phyloP scores from a whole-genome alignment of 2,888 invertebrate genomes.

The Mechanitis messenoides region DNA sequence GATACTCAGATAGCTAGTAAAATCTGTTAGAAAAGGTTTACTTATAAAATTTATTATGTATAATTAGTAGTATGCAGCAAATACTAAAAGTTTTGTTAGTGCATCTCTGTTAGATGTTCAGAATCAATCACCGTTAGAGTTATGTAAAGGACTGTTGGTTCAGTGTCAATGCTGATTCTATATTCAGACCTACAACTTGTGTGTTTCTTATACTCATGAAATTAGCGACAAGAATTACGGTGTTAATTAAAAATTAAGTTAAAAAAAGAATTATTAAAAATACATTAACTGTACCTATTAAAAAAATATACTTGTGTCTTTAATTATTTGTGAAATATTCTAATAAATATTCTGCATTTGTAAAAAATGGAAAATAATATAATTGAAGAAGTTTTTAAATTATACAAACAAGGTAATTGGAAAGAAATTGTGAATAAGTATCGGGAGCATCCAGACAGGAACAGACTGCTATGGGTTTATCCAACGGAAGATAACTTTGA shows the following conservation, averaged over 20 bases:
- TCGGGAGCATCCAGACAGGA: slow-evolving; percentile 69
- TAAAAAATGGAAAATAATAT: slow-evolving; percentile 56
- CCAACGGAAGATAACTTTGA: slow-evolving; percentile 80
- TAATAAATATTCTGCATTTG: too few relatives aligned
- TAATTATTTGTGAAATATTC: too few relatives aligned
- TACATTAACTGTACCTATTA: too few relatives aligned
- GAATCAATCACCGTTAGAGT: slow-evolving; percentile 25
- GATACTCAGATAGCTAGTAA: too few relatives aligned
- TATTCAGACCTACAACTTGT: neutral
- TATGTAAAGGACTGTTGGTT: slow-evolving; percentile 27
- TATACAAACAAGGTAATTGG: slow-evolving; percentile 69
- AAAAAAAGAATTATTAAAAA: too few relatives aligned
- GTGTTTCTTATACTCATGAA: too few relatives aligned
- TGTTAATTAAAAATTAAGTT: too few relatives aligned
- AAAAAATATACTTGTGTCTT: too few relatives aligned
- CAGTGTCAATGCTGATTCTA: slow-evolving; percentile 30
- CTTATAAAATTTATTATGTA: neutral
- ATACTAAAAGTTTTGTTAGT: slow-evolving; percentile 5
- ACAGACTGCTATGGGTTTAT: slow-evolving; percentile 83
- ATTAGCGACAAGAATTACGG: too few relatives aligned
- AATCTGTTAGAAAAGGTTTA: neutral
- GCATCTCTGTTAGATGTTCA: slow-evolving; percentile 20
- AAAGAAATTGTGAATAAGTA: slow-evolving; percentile 59
- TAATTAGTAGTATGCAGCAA: too few relatives aligned
- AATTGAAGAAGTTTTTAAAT: slow-evolving; percentile 49